Evolutionary conservation across 2,797 vertebrate genomes (phyloP), one percentile per base, ranked within the genome.

Genomic region (Cuniculus paca): DNA sequence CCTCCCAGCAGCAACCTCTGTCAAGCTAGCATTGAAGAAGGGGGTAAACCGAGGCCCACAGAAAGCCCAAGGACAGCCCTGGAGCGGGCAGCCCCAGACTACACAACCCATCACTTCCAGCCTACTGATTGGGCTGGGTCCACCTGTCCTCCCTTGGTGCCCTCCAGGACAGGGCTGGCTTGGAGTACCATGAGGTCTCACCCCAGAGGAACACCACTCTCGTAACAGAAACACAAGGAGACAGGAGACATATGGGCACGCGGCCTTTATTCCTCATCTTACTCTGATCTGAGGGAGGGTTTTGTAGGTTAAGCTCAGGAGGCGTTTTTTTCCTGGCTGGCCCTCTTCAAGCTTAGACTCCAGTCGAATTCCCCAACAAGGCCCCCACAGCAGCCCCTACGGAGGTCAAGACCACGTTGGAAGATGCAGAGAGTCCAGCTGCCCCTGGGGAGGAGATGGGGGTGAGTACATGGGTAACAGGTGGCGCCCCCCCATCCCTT

Each of bases 211-310:
- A 34, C 89, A 50, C 39, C 68, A 4, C 14, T 45, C 34, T 11
- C 61, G 52, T 48, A 14, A 13, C 13, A 60, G 68, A 80, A 45
- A n/a, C 6, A 22, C 22, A 50, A 65, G 22, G 26, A 65, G 61
- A 45, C 12, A 28, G 1, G 36, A n/a, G 68, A 12, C 0, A 6
- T 1, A 1, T 22, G 11, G 48, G 60, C 39, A 61, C 0, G 0
- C 9, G 6, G 39, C 10, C 61, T 97, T 96, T 97, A 95, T 96
- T 96, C 54, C 83, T 83, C 24, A 34, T 13, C 17, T 20, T 93
- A 39, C 42, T 54, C 20, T 79, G 86, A 68, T 5, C 1, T 0
- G 0, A 34, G 3, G 0, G 31, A 14, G 31, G 22, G 1, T 5
- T 65, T n/a, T 24, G n/a, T 65, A 31, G 72, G 72, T 39, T 60